These are phyloP conservation scores for Galbula dea DNA, from an alignment of 2,113 vertebrate genomes.

Conservation along the genomic window DNA sequence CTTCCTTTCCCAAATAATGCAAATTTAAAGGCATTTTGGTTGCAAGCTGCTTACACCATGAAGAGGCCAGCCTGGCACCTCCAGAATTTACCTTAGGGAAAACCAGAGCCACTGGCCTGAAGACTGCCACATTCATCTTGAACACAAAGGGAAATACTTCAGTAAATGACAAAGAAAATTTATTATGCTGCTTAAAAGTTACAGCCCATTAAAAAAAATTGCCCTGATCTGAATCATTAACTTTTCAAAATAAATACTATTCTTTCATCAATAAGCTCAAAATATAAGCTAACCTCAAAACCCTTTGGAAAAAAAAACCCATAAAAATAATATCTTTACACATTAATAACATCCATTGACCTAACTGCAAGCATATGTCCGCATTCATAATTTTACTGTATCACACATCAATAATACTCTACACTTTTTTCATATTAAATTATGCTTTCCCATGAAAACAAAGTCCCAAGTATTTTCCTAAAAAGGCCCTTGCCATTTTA, in stretches of 20 bases:
- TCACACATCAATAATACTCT: slow-evolving; percentile 4
- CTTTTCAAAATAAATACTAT: slow-evolving; percentile 60
- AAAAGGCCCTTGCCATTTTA: not conserved
- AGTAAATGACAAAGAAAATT: slow-evolving; percentile 15
- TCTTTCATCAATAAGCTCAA: slow-evolving; percentile 60
- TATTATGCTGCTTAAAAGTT: slow-evolving; percentile 37
- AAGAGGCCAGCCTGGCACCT: not conserved
- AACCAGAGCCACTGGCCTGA: slow-evolving; percentile 9
- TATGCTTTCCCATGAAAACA: slow-evolving; percentile 5
- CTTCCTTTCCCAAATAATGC: not conserved
- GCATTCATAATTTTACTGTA: slow-evolving; percentile 32
- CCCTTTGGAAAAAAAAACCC: slow-evolving; percentile 13
- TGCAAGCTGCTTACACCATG: not conserved
- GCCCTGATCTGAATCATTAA: slow-evolving; percentile 54
- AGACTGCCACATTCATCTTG: not conserved
- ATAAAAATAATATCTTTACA: slow-evolving; percentile 55
- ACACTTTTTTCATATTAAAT: slow-evolving; percentile 2
- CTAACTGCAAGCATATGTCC: slow-evolving; percentile 15
- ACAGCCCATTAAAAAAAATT: slow-evolving; percentile 46
- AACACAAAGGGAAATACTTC: slow-evolving; percentile 21
- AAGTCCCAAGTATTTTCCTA: slow-evolving; percentile 16
- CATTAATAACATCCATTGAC: slow-evolving; percentile 65
- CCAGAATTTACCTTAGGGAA: slow-evolving; percentile 6
- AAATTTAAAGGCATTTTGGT: not conserved
- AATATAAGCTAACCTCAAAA: slow-evolving; percentile 58